A percentile compares a stretch with the other conserved stretches of the same genome.
phyloP scores from a whole-genome alignment of 2,113 vertebrate species.

The Cheirogaleus medius region DNA sequence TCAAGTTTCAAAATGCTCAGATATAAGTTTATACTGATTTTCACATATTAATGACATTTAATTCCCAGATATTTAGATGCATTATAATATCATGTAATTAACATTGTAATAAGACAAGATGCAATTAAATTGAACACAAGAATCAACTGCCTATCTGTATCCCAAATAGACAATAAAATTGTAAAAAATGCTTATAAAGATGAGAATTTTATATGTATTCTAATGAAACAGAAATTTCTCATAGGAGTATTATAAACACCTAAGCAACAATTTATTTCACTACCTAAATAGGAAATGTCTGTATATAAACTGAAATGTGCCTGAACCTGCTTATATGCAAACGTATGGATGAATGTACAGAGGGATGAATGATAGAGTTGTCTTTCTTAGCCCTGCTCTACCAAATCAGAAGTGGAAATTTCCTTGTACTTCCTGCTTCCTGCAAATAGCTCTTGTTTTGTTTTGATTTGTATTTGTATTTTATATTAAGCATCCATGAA shows the following conservation, averaged over 20 bases:
- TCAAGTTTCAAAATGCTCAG: conserved; percentile 36
- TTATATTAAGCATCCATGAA: not conserved
- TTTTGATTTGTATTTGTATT: not conserved
- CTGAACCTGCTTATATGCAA: not conserved
- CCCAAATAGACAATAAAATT: not conserved
- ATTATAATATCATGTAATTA: conserved; percentile 17
- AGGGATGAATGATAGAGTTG: not conserved
- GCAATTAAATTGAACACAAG: not conserved
- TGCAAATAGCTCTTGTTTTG: not conserved
- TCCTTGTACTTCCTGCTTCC: not conserved
- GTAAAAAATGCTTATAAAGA: not conserved
- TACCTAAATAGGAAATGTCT: not conserved
- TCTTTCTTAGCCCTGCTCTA: not conserved
- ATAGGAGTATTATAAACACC: not conserved
- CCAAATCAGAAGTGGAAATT: not conserved
- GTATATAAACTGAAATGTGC: not conserved
- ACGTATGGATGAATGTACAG: not conserved
- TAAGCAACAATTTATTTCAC: not conserved
- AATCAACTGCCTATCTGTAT: not conserved
- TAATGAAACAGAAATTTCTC: not conserved
- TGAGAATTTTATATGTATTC: not conserved
- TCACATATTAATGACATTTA: not conserved
- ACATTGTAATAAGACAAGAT: not conserved
- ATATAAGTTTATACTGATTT: not conserved
- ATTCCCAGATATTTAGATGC: not conserved